Evolutionary conservation across 1,140 invertebrate species (phyloP).

Genomic region (Caerostris extrusa): DNA sequence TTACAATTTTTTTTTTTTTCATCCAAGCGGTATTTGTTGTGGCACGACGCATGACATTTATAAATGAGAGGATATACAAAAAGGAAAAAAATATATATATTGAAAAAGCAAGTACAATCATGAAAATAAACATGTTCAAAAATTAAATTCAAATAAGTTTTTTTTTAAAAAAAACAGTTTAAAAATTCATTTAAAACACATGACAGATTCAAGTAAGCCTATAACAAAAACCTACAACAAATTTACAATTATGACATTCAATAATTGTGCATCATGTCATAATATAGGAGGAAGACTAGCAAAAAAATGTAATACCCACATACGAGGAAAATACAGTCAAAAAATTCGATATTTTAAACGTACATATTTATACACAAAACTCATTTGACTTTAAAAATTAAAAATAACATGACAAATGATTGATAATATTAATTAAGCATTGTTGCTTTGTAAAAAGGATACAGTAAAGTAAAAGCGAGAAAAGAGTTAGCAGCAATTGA

Average conservation of each 20-base stretch:
- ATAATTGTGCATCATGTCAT: constrained; percentile 71
- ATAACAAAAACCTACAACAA: constrained; percentile 60
- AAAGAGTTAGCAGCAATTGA: constrained; percentile 13
- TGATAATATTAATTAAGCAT: not conserved
- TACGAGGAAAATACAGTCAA: constrained; percentile 43
- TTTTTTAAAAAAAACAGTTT: constrained; percentile 21
- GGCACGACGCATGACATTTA: constrained; percentile 71
- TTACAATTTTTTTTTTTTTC: constrained; percentile 69
- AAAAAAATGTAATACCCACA: constrained; percentile 62
- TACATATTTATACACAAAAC: constrained; percentile 6
- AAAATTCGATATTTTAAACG: not conserved
- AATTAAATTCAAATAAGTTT: constrained; percentile 36
- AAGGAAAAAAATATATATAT: not conserved
- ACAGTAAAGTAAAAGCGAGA: constrained; percentile 13
- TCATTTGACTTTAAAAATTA: constrained; percentile 35
- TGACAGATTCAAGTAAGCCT: constrained; percentile 52
- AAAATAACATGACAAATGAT: constrained; percentile 7
- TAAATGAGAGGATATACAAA: constrained; percentile 58
- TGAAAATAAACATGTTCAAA: constrained; percentile 32
- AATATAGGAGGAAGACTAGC: constrained; percentile 68
- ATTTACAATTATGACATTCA: constrained; percentile 70
- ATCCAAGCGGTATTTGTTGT: constrained; percentile 62
- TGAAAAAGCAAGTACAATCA: constrained; percentile 9
- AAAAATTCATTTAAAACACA: constrained; percentile 41
- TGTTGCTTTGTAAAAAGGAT: constrained; percentile 15